Base-by-base conservation (phyloP, 2,113 vertebrate genomes). In the Rhinoderma darwinii region DNA sequence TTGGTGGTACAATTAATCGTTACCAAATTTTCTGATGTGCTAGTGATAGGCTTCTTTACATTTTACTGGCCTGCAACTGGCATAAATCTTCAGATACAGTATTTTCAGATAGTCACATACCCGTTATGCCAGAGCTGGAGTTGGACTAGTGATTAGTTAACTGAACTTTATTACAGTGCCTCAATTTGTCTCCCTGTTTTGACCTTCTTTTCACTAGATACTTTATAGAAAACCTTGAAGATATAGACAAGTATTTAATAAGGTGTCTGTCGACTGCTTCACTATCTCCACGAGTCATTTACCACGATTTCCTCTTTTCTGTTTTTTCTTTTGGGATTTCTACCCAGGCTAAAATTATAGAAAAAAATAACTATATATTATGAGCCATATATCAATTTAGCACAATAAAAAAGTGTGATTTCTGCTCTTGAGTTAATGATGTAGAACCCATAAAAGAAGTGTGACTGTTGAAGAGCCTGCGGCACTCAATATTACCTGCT, bases 161-260 rank as follows among this genome's bases (percentile, higher is more conserved):
- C 27, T 72, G 63, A 17, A 72, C 61, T 83, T 51, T 72, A 70
- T 61, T 72, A 39, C 20, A 9, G 20, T 11, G 35, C 43, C 72
- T 72, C 43, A 83, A n/a, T 51, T 83, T 70, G 56, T 63, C 79
- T 44, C 56, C 37, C n/a, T 66, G 22, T 47, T 25, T 10, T 72
- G 43, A 72, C 82, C 82, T 83, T 83, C 44, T 72, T 51, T 70
- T 83, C 39, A 83, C 44, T 72, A 51, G 44, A 83, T 83, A 50
- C 66, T 70, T 70, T 51, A 72, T 82, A 30, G 1, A 5, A 43
- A 82, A 30, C 79, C 82, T 51, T 83, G 63, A 83, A 83, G 82
- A 44, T 83, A 25, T 83, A 72, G 51, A 83, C 44, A 25, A 22
- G n/a, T n/a, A n/a, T 83, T 70, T 72, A 83, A 83, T 72, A 82